Evolutionary conservation across 2,113 vertebrate genomes (phyloP), one percentile per base, ranked within the genome.

Genomic region (Cynocephalus volans): DNA sequence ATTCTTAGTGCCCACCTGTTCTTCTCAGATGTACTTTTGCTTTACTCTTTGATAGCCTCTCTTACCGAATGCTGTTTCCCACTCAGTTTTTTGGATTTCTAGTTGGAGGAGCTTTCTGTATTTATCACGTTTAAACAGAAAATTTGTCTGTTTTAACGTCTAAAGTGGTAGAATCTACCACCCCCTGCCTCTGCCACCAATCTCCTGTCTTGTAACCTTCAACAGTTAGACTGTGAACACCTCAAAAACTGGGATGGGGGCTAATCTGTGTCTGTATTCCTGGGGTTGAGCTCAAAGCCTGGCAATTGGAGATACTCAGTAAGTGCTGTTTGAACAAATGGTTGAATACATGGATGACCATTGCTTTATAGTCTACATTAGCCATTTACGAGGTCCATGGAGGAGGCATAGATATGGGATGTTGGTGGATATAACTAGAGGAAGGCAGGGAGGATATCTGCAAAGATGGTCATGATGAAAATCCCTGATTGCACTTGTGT

Each of bases 21-120:
- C 88, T 80, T 96, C 88, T 85, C 73, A 60, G 33, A 75, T 90
- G 41, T 28, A 31, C 64, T 84, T 95, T 97, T 75, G 90, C 41
- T 60, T 89, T 24, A 84, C 33, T 90, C 17, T 83, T 90, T 69
- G 50, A 21, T 85, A 67, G 58, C 67, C n/a, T 89, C 33, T 36
- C 28, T 81, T 75, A 41, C 33, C 60, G 23, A 45, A 26, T 73
- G 24, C 9, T 21, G 19, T 92, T 72, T 81, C 54, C 14, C 11
- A 54, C 15, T 72, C 56, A 84, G 41, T 80, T 83, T 89, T 73
- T 90, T 31, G 58, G 48, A 65, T 88, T 64, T 83, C 76, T 82
- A 17, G 17, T 52, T 75, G 56, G 70, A 72, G 26, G 48, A 50
- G 31, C 3, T 87, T 88, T 90, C 79, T 93, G 4, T 54, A 52